Percentiles rank a stretch among this genome's conserved stretches.
Evolutionary conservation across 1,140 invertebrate genomes (phyloP).

Genomic region (Semibalanus balanoides): DNA sequence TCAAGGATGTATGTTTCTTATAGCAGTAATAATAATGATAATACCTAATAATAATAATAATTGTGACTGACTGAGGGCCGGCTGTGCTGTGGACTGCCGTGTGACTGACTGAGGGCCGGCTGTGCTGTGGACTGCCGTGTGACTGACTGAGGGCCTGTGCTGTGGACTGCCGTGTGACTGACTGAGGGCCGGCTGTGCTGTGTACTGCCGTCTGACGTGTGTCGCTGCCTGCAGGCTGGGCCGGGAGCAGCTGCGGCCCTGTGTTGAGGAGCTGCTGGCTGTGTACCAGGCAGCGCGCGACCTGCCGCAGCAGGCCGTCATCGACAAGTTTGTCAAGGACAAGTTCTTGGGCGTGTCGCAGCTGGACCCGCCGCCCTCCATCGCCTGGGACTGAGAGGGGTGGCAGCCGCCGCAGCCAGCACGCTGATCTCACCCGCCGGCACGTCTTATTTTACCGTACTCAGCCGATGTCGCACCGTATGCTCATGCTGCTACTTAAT

Average conservation of each 20-base stretch:
- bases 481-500: too few species aligned
- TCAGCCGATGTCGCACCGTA: too few species aligned
- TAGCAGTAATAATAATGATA: too few species aligned
- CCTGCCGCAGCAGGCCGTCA: background rate
- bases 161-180: background rate
- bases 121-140: background rate
- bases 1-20: too few species aligned
- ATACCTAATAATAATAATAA: too few species aligned
- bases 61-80: background rate
- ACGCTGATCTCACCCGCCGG: background rate
- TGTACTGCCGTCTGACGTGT: background rate
- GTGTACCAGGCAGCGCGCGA: background rate
- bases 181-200: background rate
- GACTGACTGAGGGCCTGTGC: background rate
- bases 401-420: too few species aligned
- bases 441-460: too few species aligned
- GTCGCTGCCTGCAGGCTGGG: background rate
- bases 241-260: background rate
- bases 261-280: background rate
- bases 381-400: constrained; percentile 4
- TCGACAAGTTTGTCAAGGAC: constrained; percentile 3
- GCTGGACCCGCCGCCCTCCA: background rate
- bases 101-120: background rate
- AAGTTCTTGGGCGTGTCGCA: background rate
- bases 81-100: background rate